Evolutionary conservation across 2,888 invertebrate genomes (phyloP), one percentile per base, ranked within the genome.

Genomic region (Drosophila demipolita): DNA sequence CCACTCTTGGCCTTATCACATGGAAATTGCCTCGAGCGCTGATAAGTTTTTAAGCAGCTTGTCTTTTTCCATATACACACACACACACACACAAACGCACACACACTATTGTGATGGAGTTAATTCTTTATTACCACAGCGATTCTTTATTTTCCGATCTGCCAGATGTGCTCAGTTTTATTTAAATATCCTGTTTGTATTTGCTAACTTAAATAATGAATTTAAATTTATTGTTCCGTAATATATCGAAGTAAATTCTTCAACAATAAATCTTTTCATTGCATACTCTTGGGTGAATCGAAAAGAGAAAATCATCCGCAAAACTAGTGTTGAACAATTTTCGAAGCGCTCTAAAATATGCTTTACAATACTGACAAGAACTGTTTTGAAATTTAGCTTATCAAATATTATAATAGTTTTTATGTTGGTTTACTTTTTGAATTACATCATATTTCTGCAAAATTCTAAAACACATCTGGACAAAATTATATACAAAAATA

Each of bases 1-100:
- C 71, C 85, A 77, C 82, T 89, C 81, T 89, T 81, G 81, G 73
- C 75, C 81, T 87, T 89, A 83, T 85, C 85, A 76, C 75, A 57
- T 65, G 62, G 42, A 72, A 76, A 86, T 76, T 59, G 89, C 87
- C 87, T 49, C 42, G 26, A 65, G 88, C 79, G 32, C 59, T 78
- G 83, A 83, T 77, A 84, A 79, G 29, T 70, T 75, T 75, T 76
- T 63, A 82, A 83, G 55, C 64, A 71, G 48, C 36, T 67, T 48
- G 26, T 42, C 12, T 26, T 32, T 23, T 45, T 32, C 32, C n/a
- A 42, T 12, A 8, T 17, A 50, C 5, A 35, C 26, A n/a, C 23
- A 53, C 1, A 49, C 8, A 38, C 1, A 45, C 7, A 20, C 23
- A 53, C 1, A 49, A 7, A 38, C 20, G 38, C 5, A 23, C 20